phyloP scores from a whole-genome alignment of 2,113 vertebrate genomes.

The Pterophyllum scalare region DNA sequence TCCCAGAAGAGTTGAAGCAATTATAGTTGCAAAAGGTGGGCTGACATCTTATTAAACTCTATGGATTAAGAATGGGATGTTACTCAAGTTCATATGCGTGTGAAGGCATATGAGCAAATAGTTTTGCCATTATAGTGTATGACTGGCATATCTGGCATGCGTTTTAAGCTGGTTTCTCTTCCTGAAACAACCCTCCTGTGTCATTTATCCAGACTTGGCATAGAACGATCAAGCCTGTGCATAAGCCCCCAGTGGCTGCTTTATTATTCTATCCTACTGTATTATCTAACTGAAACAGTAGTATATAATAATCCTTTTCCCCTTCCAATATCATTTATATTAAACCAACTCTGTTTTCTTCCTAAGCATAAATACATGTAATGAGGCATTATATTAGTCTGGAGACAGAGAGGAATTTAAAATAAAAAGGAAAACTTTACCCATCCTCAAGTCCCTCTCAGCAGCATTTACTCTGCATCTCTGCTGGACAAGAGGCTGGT shows the following conservation, averaged over 20 bases:
- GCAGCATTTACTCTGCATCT: not conserved
- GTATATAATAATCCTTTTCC: not conserved
- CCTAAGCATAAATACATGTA: not conserved
- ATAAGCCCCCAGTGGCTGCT: not conserved
- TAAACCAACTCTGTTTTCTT: not conserved
- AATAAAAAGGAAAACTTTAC: not conserved
- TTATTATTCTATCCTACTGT: not conserved
- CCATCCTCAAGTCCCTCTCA: not conserved
- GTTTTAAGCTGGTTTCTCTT: not conserved
- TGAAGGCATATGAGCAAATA: too few species aligned
- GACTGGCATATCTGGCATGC: not conserved
- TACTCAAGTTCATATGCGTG: too few species aligned
- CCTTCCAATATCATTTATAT: constrained; percentile 1
- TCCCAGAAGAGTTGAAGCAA: too few species aligned
- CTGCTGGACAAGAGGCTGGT: not conserved
- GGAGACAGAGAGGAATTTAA: not conserved
- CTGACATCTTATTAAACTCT: too few species aligned
- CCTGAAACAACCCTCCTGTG: not conserved
- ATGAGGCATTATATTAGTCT: not conserved
- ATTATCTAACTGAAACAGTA: not conserved
- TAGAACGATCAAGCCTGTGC: not conserved
- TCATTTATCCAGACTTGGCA: not conserved
- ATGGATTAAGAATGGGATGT: too few species aligned
- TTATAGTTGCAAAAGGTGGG: too few species aligned
- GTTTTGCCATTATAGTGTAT: not conserved